Conservation (phyloP, 2,797 vertebrate genomes). For the Typhlichthys eigenmanni region DNA sequence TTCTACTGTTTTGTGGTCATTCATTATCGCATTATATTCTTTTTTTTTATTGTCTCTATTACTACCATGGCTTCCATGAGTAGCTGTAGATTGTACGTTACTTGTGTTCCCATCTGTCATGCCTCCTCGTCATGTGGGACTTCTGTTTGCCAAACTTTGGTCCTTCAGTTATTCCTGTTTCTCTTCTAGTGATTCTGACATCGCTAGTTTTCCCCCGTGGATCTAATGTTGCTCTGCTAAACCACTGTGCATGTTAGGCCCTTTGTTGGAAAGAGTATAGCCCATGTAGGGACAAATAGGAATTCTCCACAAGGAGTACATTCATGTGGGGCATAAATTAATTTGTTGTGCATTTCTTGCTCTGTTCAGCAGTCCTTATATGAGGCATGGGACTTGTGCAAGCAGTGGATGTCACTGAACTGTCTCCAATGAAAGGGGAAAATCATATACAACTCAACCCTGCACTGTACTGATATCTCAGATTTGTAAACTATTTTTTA, state of each 20-base stretch:
- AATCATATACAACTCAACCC: slow-evolving; percentile 56
- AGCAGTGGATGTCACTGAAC: slow-evolving; percentile 60
- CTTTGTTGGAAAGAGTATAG: slow-evolving; percentile 15
- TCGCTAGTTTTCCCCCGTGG: slow-evolving; percentile 43
- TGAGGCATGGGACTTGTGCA: slow-evolving; percentile 13
- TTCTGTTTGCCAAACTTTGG: slow-evolving; percentile 58
- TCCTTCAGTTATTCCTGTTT: slow-evolving; percentile 45
- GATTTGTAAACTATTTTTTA: slow-evolving; percentile 86
- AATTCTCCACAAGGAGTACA: no score
- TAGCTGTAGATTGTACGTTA: slow-evolving; percentile 43
- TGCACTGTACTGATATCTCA: slow-evolving; percentile 76
- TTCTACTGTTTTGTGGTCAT: slow-evolving; percentile 31
- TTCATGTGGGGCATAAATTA: slow-evolving; percentile 23
- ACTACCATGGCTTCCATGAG: slow-evolving; percentile 26
- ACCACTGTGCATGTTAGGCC: slow-evolving; percentile 50
- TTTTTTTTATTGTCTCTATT: slow-evolving; percentile 23
- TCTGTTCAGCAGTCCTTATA: slow-evolving; percentile 29
- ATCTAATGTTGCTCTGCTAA: slow-evolving; percentile 35
- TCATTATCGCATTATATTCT: slow-evolving; percentile 19
- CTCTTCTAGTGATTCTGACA: slow-evolving; percentile 72
- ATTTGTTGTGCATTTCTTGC: slow-evolving; percentile 28
- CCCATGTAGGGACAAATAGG: slow-evolving; percentile 6
- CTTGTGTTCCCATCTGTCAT: slow-evolving; percentile 41
- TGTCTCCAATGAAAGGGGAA: slow-evolving; percentile 59
- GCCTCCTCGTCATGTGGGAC: slow-evolving; percentile 30